A percentile compares a stretch with the other conserved stretches of the same genome.
Evolutionary conservation across 2,113 vertebrate species (phyloP).

Genomic region (Trichomycterus rosablanca): DNA sequence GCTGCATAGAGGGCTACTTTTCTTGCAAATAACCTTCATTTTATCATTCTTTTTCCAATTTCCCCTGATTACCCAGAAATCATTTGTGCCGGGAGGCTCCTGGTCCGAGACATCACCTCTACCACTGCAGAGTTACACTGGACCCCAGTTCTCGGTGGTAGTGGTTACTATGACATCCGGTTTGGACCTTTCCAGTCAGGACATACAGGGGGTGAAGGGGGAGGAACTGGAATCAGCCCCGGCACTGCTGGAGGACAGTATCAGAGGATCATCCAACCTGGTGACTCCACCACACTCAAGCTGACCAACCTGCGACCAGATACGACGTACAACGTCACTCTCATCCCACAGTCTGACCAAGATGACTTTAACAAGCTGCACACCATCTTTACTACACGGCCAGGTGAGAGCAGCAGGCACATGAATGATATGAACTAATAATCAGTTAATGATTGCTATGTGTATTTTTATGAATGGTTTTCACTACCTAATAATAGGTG

Average conservation of each 20-base stretch:
- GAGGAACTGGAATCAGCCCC: constrained; percentile 50
- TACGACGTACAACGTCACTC: constrained; percentile 77
- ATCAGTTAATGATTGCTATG: no score
- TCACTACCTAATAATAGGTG: no score
- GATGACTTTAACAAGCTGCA: constrained; percentile 65
- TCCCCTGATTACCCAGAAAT: constrained; percentile 68
- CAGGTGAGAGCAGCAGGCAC: constrained; percentile 72
- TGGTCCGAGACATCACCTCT: constrained; percentile 72
- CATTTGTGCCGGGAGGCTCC: constrained; percentile 74
- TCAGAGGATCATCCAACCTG: constrained; percentile 62
- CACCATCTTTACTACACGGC: constrained; percentile 74
- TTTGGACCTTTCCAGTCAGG: constrained; percentile 55
- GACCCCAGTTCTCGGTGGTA: constrained; percentile 73
- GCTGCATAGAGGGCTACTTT: no score
- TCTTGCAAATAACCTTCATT: no score
- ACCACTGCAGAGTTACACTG: constrained; percentile 76
- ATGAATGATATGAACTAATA: no score
- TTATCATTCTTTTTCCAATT: no score
- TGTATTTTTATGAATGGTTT: no score
- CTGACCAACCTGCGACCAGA: constrained; percentile 71
- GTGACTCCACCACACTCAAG: constrained; percentile 60
- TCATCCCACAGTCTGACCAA: constrained; percentile 77
- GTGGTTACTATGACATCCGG: constrained; percentile 75
- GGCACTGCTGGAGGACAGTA: constrained; percentile 47
- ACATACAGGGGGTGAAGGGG: not conserved